Conservation (phyloP, 2,888 invertebrate species). For the Petrophora chlorosata region DNA sequence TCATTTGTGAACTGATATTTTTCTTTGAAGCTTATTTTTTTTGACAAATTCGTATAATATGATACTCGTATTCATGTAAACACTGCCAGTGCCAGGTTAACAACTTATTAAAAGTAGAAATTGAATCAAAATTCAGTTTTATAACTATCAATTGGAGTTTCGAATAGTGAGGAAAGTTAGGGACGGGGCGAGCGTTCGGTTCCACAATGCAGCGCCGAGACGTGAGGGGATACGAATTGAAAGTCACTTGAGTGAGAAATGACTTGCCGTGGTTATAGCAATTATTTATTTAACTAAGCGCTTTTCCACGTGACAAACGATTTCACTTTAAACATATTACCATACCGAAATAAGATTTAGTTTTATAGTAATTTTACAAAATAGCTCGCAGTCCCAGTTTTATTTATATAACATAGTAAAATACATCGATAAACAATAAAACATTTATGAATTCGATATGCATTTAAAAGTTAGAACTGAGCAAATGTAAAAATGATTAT, state of each 20-base stretch:
- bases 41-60: no score
- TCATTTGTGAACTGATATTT: no score
- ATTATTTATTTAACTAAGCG: not conserved
- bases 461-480: not conserved
- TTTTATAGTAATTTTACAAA: no score
- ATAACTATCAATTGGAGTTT: not conserved
- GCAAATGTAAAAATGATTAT: slow-evolving; percentile 4
- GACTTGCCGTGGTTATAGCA: slow-evolving; percentile 36
- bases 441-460: not conserved
- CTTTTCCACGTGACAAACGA: not conserved
- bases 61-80: no score
- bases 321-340: no score
- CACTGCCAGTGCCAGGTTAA: not conserved
- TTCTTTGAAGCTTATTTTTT: no score
- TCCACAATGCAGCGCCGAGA: slow-evolving; percentile 36
- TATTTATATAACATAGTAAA: no score
- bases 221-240: slow-evolving; percentile 48
- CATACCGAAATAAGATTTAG: no score
- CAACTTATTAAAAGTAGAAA: not conserved
- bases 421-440: not conserved
- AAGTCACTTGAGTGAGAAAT: slow-evolving; percentile 61
- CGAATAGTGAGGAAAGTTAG: not conserved
- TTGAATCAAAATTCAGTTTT: not conserved
- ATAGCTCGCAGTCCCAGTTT: no score
- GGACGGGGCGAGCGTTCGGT: not conserved